These are phyloP conservation scores for Octonoba sinensis DNA, from an alignment of 2,888 invertebrate genomes.

Conservation along the genomic window DNA sequence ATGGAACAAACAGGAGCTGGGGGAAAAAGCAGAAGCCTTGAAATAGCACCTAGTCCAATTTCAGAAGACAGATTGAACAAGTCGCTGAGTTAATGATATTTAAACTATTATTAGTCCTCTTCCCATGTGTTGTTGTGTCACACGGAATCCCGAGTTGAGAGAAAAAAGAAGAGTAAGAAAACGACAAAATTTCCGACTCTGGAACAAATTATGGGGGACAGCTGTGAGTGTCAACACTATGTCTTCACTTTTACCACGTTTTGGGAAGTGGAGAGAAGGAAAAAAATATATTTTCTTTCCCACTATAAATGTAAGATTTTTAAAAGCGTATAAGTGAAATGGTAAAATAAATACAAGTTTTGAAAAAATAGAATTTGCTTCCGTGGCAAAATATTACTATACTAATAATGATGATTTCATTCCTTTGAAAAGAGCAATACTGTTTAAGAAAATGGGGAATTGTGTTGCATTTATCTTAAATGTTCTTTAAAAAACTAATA, in stretches of 20 bases:
- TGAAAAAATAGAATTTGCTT: no score
- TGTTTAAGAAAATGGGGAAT: no score
- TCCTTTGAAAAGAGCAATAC: no score
- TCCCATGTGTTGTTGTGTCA: background rate
- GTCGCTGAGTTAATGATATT: conserved; percentile 4
- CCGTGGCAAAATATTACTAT: no score
- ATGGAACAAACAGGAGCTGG: background rate
- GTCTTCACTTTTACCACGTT: conserved; percentile 5
- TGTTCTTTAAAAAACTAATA: no score
- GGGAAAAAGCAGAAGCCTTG: conserved; percentile 24
- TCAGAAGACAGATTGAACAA: conserved; percentile 41
- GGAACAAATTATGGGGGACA: conserved; percentile 34
- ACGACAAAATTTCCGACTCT: background rate
- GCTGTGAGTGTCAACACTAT: conserved; percentile 43
- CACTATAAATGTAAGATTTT: no score
- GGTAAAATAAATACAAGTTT: no score
- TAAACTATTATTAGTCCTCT: conserved; percentile 53
- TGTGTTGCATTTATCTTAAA: no score
- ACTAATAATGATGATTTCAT: no score
- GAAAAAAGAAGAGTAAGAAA: conserved; percentile 5
- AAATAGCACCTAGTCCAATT: conserved; percentile 39
- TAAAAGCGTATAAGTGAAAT: no score
- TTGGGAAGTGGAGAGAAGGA: background rate
- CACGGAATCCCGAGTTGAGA: background rate
- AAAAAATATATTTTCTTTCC: background rate